Percentiles rank a stretch among this genome's conserved stretches.
Conservation (phyloP, 2,888 invertebrate species). For the Tiliacea citrago region DNA sequence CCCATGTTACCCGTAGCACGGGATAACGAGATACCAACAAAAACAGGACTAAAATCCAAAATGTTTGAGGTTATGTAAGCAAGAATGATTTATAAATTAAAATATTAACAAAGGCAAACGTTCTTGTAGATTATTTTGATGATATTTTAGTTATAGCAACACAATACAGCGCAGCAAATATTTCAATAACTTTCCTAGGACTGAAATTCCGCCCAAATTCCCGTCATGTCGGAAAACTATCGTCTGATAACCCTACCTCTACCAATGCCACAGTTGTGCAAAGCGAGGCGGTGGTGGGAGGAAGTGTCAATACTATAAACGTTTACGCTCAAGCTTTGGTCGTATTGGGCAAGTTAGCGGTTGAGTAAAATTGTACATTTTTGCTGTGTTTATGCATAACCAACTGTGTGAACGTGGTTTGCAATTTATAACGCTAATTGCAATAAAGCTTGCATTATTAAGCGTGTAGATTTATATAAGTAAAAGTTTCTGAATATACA, state of each 20-base stretch:
- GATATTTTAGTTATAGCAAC: background rate
- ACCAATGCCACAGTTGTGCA: conserved; percentile 20
- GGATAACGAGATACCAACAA: conserved; percentile 3
- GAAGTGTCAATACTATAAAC: conserved; percentile 40
- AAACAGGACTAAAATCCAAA: background rate
- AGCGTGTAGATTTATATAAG: conserved; percentile 8
- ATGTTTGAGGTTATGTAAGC: background rate
- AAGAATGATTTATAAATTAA: background rate
- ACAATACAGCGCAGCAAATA: background rate
- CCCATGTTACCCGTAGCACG: conserved; percentile 15
- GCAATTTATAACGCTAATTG: conserved; percentile 8
- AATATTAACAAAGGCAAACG: background rate
- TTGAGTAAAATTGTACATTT: conserved; percentile 7
- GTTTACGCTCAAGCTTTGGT: conserved; percentile 18
- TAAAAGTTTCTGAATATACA: conserved; percentile 1
- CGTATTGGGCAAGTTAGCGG: conserved; percentile 21
- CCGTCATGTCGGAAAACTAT: conserved; percentile 13
- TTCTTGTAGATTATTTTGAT: background rate
- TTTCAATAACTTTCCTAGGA: background rate
- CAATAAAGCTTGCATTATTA: conserved; percentile 17
- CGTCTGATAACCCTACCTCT: conserved; percentile 10
- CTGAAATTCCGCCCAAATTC: conserved; percentile 21
- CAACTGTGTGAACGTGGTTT: conserved; percentile 30
- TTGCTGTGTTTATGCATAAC: conserved; percentile 26
- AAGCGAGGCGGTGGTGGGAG: conserved; percentile 30